Evolutionary conservation across 2,888 invertebrate genomes (phyloP).

Genomic region (Mesorhabditis belari): DNA sequence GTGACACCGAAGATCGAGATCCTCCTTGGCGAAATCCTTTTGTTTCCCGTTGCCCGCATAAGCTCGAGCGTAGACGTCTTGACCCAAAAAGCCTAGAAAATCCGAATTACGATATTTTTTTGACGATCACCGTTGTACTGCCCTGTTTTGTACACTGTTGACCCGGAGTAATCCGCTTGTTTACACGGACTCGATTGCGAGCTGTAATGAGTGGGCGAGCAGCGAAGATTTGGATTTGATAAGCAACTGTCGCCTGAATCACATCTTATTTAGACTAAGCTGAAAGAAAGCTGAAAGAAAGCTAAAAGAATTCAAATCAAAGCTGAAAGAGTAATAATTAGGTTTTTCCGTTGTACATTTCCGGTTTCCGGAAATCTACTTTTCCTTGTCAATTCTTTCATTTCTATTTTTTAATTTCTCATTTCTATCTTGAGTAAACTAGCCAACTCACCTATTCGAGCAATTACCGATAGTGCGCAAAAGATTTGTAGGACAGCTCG

Average conservation of each 20-base stretch:
- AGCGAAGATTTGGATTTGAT: not conserved
- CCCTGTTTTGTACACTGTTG: not conserved
- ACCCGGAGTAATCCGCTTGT: not conserved
- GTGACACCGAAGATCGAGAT: slow-evolving; percentile 25
- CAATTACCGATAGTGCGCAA: not conserved
- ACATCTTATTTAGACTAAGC: not conserved
- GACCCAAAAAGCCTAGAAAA: slow-evolving; percentile 27
- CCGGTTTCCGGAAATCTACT: too few species aligned
- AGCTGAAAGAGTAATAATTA: too few species aligned
- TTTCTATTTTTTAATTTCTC: not conserved
- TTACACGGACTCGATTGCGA: not conserved
- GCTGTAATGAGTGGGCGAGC: not conserved
- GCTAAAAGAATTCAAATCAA: not conserved
- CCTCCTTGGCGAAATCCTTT: slow-evolving; percentile 21
- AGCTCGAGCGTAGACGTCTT: slow-evolving; percentile 22
- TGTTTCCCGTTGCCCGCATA: slow-evolving; percentile 22
- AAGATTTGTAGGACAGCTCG: not conserved
- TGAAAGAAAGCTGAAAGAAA: not conserved
- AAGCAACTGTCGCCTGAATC: not conserved
- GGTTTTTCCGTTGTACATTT: too few species aligned
- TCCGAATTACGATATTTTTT: not conserved
- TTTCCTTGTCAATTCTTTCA: too few species aligned
- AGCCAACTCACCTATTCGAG: not conserved
- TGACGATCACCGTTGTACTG: not conserved
- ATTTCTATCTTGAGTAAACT: not conserved